Conservation (phyloP, 1,140 invertebrate genomes). For the Anagrus nilaparvatae region DNA sequence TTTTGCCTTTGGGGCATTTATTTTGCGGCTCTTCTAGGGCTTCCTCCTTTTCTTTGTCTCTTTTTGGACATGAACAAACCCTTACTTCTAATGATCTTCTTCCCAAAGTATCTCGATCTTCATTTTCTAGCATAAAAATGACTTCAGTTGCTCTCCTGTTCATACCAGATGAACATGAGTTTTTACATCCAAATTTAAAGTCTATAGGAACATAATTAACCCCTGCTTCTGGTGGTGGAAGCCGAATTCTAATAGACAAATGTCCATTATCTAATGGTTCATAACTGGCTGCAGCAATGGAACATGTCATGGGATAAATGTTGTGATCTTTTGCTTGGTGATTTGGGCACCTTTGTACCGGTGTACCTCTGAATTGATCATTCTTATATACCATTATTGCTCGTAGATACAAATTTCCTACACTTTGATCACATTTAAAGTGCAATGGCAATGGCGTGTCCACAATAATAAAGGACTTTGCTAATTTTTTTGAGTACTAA, state of each 20-base stretch:
- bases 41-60: conserved; percentile 3
- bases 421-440: neutral
- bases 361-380: neutral
- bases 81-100: neutral
- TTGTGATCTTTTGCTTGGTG: neutral
- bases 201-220: neutral
- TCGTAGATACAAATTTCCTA: neutral
- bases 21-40: neutral
- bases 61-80: conserved; percentile 3
- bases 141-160: conserved; percentile 1
- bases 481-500: conserved; percentile 1
- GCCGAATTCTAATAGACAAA: neutral
- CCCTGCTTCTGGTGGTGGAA: neutral
- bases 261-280: neutral
- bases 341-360: neutral
- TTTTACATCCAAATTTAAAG: conserved; percentile 1
- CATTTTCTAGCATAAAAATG: neutral
- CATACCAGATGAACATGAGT: neutral
- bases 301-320: neutral
- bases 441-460: neutral
- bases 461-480: neutral
- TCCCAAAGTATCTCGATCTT: neutral
- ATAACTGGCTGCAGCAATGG: neutral
- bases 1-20: neutral
- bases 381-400: neutral